phyloP scores from a whole-genome alignment of 2,797 vertebrate genomes.

The Rousettus madagascariensis region DNA sequence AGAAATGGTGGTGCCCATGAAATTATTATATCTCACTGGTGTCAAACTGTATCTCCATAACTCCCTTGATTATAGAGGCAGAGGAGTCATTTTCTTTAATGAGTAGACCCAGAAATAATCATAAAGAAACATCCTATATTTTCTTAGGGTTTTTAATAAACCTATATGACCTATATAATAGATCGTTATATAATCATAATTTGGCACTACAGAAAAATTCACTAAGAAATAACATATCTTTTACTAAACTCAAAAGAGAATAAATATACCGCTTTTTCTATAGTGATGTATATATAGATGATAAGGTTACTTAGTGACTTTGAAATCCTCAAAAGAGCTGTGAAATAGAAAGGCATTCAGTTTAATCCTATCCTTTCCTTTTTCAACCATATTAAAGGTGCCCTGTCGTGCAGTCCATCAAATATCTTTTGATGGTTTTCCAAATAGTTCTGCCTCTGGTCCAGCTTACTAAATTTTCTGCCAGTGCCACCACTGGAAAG shows the following conservation, averaged over 20 bases:
- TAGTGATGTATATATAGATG: not conserved
- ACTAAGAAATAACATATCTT: constrained; percentile 14
- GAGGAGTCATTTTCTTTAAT: not conserved
- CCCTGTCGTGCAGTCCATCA: constrained; percentile 36
- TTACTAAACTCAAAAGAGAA: constrained; percentile 15
- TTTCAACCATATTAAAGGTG: constrained; percentile 56
- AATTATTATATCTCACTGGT: not conserved
- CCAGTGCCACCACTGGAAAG: constrained; percentile 35
- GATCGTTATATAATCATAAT: constrained; percentile 14
- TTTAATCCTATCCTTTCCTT: constrained; percentile 34
- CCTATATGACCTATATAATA: not conserved
- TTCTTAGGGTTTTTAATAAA: constrained; percentile 27
- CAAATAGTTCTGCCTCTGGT: constrained; percentile 41
- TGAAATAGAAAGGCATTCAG: constrained; percentile 35
- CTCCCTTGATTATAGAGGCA: not conserved
- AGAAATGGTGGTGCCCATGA: not conserved
- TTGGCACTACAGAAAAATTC: constrained; percentile 14
- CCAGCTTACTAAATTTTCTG: constrained; percentile 57
- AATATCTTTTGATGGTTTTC: constrained; percentile 60
- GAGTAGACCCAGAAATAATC: constrained; percentile 8
- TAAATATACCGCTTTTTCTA: constrained; percentile 28
- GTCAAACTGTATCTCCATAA: not conserved
- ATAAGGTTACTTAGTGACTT: constrained; percentile 48
- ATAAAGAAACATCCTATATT: not conserved
- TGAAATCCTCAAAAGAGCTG: constrained; percentile 44